phyloP scores from a whole-genome alignment of 1,140 invertebrate species.

The Tetramorium parvispinum region DNA sequence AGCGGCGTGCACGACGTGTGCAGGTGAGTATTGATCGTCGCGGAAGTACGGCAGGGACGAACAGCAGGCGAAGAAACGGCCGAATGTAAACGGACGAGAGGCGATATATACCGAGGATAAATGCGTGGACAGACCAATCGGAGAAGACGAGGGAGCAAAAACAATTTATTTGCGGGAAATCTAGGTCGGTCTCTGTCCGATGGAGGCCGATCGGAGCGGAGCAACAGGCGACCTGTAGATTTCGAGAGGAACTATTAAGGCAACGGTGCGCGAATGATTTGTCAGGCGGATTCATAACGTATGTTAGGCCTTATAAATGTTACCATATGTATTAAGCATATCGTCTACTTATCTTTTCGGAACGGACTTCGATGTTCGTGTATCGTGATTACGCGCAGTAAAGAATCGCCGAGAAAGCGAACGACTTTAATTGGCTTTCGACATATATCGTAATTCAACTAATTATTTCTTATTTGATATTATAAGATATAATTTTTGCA shows the following conservation, averaged over 20 bases:
- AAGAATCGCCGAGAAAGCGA: neutral
- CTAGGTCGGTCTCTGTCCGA: slow-evolving; percentile 18
- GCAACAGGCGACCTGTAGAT: slow-evolving; percentile 60
- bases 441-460: neutral
- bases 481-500: neutral
- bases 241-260: neutral
- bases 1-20: slow-evolving; percentile 42
- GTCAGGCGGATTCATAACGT: neutral
- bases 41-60: slow-evolving; percentile 67
- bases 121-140: neutral
- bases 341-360: neutral
- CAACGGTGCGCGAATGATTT: neutral
- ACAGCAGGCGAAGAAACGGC: slow-evolving; percentile 44
- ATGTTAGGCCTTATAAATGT: neutral
- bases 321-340: neutral
- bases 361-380: neutral
- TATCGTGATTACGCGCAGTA: neutral
- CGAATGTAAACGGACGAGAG: slow-evolving; percentile 24
- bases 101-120: neutral
- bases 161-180: slow-evolving; percentile 9
- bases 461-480: neutral
- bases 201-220: slow-evolving; percentile 14
- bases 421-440: neutral
- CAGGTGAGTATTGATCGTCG: slow-evolving; percentile 78
- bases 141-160: neutral